phyloP scores from a whole-genome alignment of 2,797 vertebrate genomes.

The Darevskia mixta region DNA sequence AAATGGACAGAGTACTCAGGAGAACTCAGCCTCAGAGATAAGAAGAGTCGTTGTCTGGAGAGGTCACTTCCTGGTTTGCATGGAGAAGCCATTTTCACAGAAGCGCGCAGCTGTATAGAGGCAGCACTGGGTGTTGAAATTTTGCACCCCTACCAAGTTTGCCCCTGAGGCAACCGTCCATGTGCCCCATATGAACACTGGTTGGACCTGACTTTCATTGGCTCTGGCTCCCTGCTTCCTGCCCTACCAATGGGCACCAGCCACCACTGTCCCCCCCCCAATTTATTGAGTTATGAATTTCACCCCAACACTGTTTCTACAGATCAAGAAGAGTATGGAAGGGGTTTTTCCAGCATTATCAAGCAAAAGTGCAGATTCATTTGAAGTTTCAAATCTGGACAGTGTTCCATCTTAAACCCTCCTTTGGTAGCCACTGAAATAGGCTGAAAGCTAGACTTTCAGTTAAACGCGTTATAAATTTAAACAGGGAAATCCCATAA shows the following conservation, averaged over 20 bases:
- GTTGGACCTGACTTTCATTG: too few species aligned
- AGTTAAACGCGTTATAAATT: too few species aligned
- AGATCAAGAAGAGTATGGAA: not conserved
- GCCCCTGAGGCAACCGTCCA: too few species aligned
- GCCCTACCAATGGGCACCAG: too few species aligned
- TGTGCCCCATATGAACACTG: too few species aligned
- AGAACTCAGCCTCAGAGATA: too few species aligned
- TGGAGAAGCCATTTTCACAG: not conserved
- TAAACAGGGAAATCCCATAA: too few species aligned
- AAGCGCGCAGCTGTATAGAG: too few species aligned
- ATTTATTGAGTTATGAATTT: constrained; percentile 40
- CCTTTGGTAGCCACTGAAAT: not conserved
- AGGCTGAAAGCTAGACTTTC: not conserved
- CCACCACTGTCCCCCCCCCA: not conserved
- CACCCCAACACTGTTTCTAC: constrained; percentile 30
- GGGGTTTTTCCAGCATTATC: not conserved
- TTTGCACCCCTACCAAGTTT: too few species aligned
- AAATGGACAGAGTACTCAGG: too few species aligned
- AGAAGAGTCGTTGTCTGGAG: not conserved
- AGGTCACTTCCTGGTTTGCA: not conserved
- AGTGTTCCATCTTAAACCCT: not conserved
- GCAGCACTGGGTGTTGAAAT: too few species aligned
- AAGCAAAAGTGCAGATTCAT: not conserved
- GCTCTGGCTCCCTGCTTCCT: too few species aligned
- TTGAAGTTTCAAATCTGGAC: not conserved